Evolutionary conservation across 92 coral and sea anemone species (phyloP).

Genomic region (Actinernus sp.): DNA sequence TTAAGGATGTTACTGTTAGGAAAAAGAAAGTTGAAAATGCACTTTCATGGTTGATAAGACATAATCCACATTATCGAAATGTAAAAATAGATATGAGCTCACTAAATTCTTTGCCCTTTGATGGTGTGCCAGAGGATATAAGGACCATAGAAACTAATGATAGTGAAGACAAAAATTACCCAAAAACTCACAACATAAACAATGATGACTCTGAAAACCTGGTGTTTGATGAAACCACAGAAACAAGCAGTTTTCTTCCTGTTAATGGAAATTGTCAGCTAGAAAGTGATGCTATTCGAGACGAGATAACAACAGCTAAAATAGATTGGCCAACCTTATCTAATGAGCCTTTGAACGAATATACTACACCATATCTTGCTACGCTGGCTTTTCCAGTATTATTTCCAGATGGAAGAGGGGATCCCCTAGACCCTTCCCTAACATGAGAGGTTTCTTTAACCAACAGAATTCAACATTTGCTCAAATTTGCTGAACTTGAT

Average conservation of each 20-base stretch:
- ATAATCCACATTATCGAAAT: constrained; percentile 63
- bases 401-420: constrained; percentile 64
- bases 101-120: constrained; percentile 57
- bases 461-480: constrained; percentile 57
- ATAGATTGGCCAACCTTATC: constrained; percentile 76
- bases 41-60: constrained; percentile 62
- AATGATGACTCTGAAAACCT: constrained; percentile 49
- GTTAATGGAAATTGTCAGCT: constrained; percentile 24
- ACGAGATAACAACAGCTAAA: constrained; percentile 28
- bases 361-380: constrained; percentile 67
- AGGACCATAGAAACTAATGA: constrained; percentile 55
- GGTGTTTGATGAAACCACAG: constrained; percentile 45
- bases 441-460: constrained; percentile 45
- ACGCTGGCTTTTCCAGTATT: constrained; percentile 71
- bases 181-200: constrained; percentile 41
- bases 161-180: not conserved
- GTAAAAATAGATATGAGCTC: constrained; percentile 40
- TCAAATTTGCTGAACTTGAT: constrained; percentile 60
- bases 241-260: constrained; percentile 57
- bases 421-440: constrained; percentile 53
- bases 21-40: constrained; percentile 63
- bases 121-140: constrained; percentile 67
- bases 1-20: constrained; percentile 44
- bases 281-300: constrained; percentile 59
- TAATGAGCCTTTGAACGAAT: constrained; percentile 69